Base-by-base conservation (phyloP, 2,113 vertebrate genomes). In the Lonchura striata region DNA sequence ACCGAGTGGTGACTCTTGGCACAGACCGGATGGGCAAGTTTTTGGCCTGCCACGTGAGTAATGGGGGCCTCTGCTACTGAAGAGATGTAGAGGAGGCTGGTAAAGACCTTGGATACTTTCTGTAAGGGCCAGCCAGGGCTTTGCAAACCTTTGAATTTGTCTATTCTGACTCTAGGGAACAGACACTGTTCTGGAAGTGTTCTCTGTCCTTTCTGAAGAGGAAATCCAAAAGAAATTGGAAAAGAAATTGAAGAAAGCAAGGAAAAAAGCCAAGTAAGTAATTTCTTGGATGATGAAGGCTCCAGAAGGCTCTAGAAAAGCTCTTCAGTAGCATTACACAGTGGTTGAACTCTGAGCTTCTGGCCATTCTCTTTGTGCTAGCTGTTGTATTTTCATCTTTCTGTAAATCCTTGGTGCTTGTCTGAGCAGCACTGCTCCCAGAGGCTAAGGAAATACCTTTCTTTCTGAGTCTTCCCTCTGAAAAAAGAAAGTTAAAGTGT, bases 31-130 rank as follows among this genome's bases (percentile, higher is more conserved):
- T 90, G 8, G 97, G 98, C 94, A 97, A 98, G 95, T 96, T 99
- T 90, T 88, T 99, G 78, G 98, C 98, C 64, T 99, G 99, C 92
- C 99, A 99, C 6, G 99, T 99, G 97, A 98, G 99, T 99, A 78
- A 13, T 11, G 50, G 42, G 33, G 25, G 6, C 3, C 13, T 72
- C 22, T 64, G 30, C 31, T 68, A 0, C 30, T 2, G 7, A 6
- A 42, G 41, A 63, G 37, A 33, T 74, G 5, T 49, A n/a, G 18
- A 27, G 23, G 15, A 71, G 33, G 14, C 30, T 94, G 3, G 22
- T 49, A 15, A 25, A 78, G 33, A 56, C 31, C 23, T 33, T 20
- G 27, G 15, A 4, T 66, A 7, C 7, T 37, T 86, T 82, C 47
- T 80, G 33, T 39, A 47, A 71, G 64, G 37, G 25, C n/a, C 18